These are phyloP conservation scores for Campoplex capitator DNA, from an alignment of 2,888 invertebrate species.

Conservation along the genomic window DNA sequence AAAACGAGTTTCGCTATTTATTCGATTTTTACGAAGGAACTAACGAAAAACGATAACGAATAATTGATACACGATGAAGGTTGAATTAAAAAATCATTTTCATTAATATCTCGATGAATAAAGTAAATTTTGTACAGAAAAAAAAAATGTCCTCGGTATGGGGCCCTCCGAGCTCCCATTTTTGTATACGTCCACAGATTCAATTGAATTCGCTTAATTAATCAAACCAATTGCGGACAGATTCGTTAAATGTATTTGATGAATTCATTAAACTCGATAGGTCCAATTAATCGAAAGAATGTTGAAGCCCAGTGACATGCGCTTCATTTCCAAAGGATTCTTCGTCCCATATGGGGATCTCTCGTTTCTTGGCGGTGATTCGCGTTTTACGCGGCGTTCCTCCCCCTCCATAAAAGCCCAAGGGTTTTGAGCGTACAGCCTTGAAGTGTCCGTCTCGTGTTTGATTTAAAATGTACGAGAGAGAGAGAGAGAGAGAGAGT, in stretches of 20 bases:
- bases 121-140: not conserved
- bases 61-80: not conserved
- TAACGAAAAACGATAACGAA: not conserved
- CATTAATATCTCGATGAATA: not conserved
- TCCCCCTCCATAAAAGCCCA: not conserved
- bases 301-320: conserved; percentile 11
- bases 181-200: not conserved
- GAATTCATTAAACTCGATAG: conserved; percentile 28
- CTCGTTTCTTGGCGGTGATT: not conserved
- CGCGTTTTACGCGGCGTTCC: conserved; percentile 26
- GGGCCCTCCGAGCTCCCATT: not conserved
- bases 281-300: conserved; percentile 35
- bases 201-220: not conserved
- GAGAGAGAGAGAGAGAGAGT: conserved; percentile 16
- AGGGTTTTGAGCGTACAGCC: conserved; percentile 76
- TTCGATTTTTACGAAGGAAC: not conserved
- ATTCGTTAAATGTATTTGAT: conserved; percentile 32
- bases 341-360: conserved; percentile 42
- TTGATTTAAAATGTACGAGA: conserved; percentile 77
- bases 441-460: conserved; percentile 80
- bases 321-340: conserved; percentile 36
- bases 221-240: conserved; percentile 2
- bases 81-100: not conserved
- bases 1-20: conserved; percentile 13
- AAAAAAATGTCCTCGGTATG: not conserved